phyloP scores from a whole-genome alignment of 2,888 invertebrate species.

The Acrocyrtus sp. region DNA sequence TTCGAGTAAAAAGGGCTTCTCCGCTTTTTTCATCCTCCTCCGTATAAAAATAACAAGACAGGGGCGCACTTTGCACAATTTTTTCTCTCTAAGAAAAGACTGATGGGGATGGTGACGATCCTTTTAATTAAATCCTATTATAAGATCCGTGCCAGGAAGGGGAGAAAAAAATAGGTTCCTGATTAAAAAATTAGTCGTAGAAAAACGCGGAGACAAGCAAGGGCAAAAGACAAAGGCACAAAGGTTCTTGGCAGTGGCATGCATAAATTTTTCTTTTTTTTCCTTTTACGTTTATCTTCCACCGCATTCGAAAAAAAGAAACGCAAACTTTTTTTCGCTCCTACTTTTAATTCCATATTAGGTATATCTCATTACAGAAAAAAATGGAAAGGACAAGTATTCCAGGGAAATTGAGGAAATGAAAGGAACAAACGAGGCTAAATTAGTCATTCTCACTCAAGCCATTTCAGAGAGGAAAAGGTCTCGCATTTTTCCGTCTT shows the following conservation, averaged over 20 bases:
- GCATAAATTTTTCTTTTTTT: slow-evolving; percentile 40
- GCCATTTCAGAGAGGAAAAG: slow-evolving; percentile 28
- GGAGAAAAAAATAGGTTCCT: slow-evolving; percentile 64
- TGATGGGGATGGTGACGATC: slow-evolving; percentile 49
- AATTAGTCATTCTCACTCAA: slow-evolving; percentile 62
- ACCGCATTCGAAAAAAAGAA: slow-evolving; percentile 20
- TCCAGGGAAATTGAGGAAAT: slow-evolving; percentile 59
- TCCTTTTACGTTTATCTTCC: slow-evolving; percentile 5
- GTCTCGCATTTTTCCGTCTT: too few relatives aligned
- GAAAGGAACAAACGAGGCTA: slow-evolving; percentile 64
- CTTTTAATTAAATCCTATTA: slow-evolving; percentile 64
- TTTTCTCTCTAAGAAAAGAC: too few relatives aligned
- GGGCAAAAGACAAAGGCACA: slow-evolving; percentile 27
- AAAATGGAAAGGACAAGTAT: slow-evolving; percentile 58
- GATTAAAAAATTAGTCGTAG: slow-evolving; percentile 64
- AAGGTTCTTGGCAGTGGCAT: slow-evolving; percentile 38
- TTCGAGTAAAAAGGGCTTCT: not conserved
- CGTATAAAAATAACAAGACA: slow-evolving; percentile 14
- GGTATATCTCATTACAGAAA: too few relatives aligned
- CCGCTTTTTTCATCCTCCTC: not conserved
- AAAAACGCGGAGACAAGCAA: slow-evolving; percentile 27
- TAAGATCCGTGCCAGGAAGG: slow-evolving; percentile 63
- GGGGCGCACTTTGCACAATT: too few relatives aligned
- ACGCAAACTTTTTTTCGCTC: slow-evolving; percentile 10
- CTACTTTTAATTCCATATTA: too few relatives aligned